Evolutionary conservation across 2,888 invertebrate species (phyloP), one percentile per base, ranked within the genome.

Genomic region (Tortricodes alternella): DNA sequence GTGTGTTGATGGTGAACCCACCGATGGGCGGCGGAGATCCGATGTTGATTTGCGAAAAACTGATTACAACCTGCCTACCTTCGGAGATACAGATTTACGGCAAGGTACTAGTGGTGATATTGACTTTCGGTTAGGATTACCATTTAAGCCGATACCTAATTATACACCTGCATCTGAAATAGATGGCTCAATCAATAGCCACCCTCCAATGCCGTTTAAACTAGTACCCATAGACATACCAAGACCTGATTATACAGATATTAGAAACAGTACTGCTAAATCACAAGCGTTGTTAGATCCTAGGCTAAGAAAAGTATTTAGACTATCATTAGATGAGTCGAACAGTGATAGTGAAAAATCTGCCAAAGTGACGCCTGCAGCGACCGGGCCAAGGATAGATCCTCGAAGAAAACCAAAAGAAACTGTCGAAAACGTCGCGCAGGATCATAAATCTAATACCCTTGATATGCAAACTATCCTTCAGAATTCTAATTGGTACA

Each of bases 151-250:
- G 6, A 93, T 95, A 43, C 94, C 95, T n/a, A 94, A 95, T 66
- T 96, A 96, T 76, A 93, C 94, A 9, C 96, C 97, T 0, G 96
- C 96, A 19, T 95, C 94, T 0, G 97, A 97, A 89, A 96, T 97
- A 60, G 96, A 96, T 73, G 97, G 95, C 6, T 95, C 96, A 29
- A 92, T 96, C 38, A 93, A 93, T 48, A 94, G 95, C 35, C 96
- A 97, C 76, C 93, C 94, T 0, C 95, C 95, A 0, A 94, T 97
- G 48, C 67, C 85, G 0, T 97, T 95, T 89, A 94, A 93, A 76
- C 87, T 94, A 66, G 69, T 82, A 55, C 55, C 70, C 58, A 78
- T 96, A 51, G 93, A 94, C 53, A 93, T 96, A 70, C 95, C 95
- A 0, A 91, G 94, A 32, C 94, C 96, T 0, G 94, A 95, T 74